Percentiles rank a stretch among this genome's conserved stretches.
phyloP scores from a whole-genome alignment of 2,797 vertebrate genomes.

The Rhinophrynus dorsalis region DNA sequence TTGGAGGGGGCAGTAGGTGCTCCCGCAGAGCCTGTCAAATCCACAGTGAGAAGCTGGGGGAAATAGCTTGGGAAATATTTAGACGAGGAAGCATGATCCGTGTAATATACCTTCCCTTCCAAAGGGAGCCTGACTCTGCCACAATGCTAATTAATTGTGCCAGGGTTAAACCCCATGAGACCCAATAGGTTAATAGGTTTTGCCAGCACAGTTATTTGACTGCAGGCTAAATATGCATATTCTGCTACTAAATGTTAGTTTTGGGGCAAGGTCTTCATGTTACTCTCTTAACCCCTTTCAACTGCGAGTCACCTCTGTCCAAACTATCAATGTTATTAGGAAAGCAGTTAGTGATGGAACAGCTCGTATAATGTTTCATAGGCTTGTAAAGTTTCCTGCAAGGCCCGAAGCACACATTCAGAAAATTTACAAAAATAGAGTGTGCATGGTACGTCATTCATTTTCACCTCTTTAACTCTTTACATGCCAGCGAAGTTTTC shows the following conservation, averaged over 20 bases:
- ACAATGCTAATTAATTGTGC: slow-evolving; percentile 40
- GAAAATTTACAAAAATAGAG: no score
- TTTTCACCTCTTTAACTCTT: no score
- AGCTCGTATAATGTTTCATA: not conserved
- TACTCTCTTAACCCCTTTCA: slow-evolving; percentile 9
- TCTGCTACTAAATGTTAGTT: not conserved
- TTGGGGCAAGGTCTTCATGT: not conserved
- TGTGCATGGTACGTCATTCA: no score
- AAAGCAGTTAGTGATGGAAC: not conserved
- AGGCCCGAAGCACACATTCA: no score
- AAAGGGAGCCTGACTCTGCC: slow-evolving; percentile 6
- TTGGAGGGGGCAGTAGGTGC: not conserved
- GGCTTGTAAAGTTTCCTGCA: not conserved
- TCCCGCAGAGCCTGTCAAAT: slow-evolving; percentile 22
- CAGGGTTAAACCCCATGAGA: slow-evolving; percentile 37
- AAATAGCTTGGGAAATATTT: slow-evolving; percentile 47
- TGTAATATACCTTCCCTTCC: slow-evolving; percentile 32
- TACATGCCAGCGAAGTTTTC: no score
- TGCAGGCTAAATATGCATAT: slow-evolving; percentile 36
- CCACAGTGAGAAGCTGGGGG: slow-evolving; percentile 2
- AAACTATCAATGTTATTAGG: not conserved
- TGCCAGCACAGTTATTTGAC: slow-evolving; percentile 28
- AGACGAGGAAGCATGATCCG: slow-evolving; percentile 37
- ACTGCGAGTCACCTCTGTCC: not conserved
- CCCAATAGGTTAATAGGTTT: slow-evolving; percentile 40